Percentiles rank a stretch among this genome's conserved stretches.
phyloP scores from a whole-genome alignment of 2,113 vertebrate species.

The Sorex fumeus region DNA sequence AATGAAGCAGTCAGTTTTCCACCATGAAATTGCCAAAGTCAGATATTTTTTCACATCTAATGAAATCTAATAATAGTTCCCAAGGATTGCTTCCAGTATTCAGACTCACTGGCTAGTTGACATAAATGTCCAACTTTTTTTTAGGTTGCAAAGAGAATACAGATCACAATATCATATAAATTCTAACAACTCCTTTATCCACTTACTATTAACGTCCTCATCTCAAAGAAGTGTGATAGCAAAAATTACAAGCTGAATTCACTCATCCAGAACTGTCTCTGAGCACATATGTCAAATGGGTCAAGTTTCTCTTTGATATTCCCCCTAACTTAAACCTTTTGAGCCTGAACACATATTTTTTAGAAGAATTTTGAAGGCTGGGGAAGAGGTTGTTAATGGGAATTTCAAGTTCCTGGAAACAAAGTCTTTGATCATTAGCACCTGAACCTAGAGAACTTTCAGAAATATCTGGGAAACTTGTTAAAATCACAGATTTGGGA shows the following conservation, averaged over 20 bases:
- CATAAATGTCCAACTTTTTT: constrained; percentile 26
- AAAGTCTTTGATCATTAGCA: constrained; percentile 56
- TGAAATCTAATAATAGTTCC: constrained; percentile 32
- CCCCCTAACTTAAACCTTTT: not conserved
- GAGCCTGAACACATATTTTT: not conserved
- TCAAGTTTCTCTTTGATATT: constrained; percentile 45
- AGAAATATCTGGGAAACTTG: constrained; percentile 47
- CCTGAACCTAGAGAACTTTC: constrained; percentile 42
- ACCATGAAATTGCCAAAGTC: constrained; percentile 14
- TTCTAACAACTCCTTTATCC: constrained; percentile 34
- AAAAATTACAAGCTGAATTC: constrained; percentile 43
- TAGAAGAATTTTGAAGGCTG: not conserved
- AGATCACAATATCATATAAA: constrained; percentile 49
- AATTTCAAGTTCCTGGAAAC: constrained; percentile 65
- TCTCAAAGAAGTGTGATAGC: constrained; percentile 61
- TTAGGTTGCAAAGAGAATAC: constrained; percentile 50
- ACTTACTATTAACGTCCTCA: constrained; percentile 13
- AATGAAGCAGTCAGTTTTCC: constrained; percentile 1
- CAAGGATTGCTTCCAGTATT: not conserved
- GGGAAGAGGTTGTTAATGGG: not conserved
- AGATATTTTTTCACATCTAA: constrained; percentile 55
- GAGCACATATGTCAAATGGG: not conserved
- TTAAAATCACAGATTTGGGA: constrained; percentile 8
- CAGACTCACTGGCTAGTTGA: constrained; percentile 54
- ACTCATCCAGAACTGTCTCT: constrained; percentile 1